Evolutionary conservation across 2,797 vertebrate species (phyloP).

Genomic region (Choloepus didactylus): DNA sequence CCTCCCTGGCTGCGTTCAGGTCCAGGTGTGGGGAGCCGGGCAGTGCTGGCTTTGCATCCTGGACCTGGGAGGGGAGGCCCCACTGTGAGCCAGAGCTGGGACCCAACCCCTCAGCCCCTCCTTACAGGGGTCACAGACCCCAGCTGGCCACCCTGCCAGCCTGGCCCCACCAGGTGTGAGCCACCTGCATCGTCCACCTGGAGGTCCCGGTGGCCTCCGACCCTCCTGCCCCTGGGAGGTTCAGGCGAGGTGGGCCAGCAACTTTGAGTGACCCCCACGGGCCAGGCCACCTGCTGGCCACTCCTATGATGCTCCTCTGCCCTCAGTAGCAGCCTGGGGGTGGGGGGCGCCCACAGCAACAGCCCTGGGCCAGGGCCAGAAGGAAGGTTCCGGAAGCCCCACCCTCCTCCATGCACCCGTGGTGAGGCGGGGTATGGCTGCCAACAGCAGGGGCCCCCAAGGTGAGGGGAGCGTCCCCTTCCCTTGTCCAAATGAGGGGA

Average conservation of each 20-base stretch:
- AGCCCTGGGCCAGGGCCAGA: neutral
- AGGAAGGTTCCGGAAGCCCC: neutral
- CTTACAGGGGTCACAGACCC: neutral
- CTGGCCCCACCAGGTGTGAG: neutral
- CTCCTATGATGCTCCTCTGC: fast-evolving
- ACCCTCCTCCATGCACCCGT: neutral
- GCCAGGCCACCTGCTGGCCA: too few species aligned
- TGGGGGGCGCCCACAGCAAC: too few species aligned
- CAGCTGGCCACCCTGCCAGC: neutral
- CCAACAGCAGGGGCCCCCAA: neutral
- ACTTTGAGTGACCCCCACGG: fast-evolving
- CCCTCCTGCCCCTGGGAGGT: neutral
- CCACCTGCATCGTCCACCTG: fast-evolving
- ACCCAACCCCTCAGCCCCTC: fast-evolving
- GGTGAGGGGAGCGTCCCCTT: neutral
- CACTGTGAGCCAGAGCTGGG: too few species aligned
- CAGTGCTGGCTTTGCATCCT: neutral
- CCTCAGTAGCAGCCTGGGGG: fast-evolving
- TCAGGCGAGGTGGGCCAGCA: neutral
- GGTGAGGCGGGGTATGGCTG: neutral
- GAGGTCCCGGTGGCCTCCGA: neutral
- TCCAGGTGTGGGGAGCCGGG: neutral
- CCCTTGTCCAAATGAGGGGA: neutral
- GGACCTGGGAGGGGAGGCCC: too few species aligned
- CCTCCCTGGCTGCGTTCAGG: fast-evolving